These are phyloP conservation scores for Habropoda laboriosa DNA, from an alignment of 1,140 invertebrate species.

Conservation along the genomic window DNA sequence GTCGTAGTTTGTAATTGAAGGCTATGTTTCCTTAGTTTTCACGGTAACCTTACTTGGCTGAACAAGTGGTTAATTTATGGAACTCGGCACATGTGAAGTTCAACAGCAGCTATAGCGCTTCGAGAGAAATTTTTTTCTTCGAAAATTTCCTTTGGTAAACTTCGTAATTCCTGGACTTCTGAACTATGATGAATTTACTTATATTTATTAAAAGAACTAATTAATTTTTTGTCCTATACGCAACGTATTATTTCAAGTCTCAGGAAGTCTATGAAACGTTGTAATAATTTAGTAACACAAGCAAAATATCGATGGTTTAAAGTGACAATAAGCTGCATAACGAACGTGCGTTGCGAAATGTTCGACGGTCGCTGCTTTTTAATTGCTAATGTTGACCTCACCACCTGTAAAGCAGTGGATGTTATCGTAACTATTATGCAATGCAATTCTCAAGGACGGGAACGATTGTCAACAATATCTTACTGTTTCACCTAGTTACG, in stretches of 20 bases:
- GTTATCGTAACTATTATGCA: constrained; percentile 4
- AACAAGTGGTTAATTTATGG: background rate
- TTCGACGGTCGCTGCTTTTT: background rate
- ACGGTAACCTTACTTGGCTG: background rate
- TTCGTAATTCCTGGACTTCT: too few relatives aligned
- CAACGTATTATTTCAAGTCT: too few relatives aligned
- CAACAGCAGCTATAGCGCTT: background rate
- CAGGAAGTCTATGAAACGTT: too few relatives aligned
- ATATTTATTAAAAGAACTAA: too few relatives aligned
- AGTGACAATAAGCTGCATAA: too few relatives aligned
- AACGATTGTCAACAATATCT: constrained; percentile 7
- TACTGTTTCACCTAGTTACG: background rate
- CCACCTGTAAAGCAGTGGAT: background rate
- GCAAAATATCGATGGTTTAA: too few relatives aligned
- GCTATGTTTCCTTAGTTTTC: background rate
- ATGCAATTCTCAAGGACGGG: constrained; percentile 1
- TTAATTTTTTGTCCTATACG: too few relatives aligned
- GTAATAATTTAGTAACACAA: too few relatives aligned
- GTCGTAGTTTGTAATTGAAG: background rate
- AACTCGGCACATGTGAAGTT: background rate
- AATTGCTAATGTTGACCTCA: constrained; percentile 16
- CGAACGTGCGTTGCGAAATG: too few relatives aligned
- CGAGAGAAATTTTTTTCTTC: too few relatives aligned
- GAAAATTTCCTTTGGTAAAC: too few relatives aligned
- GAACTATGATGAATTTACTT: too few relatives aligned